These are phyloP conservation scores for Dione vanillae DNA, from an alignment of 2,888 invertebrate species.

Conservation along the genomic window DNA sequence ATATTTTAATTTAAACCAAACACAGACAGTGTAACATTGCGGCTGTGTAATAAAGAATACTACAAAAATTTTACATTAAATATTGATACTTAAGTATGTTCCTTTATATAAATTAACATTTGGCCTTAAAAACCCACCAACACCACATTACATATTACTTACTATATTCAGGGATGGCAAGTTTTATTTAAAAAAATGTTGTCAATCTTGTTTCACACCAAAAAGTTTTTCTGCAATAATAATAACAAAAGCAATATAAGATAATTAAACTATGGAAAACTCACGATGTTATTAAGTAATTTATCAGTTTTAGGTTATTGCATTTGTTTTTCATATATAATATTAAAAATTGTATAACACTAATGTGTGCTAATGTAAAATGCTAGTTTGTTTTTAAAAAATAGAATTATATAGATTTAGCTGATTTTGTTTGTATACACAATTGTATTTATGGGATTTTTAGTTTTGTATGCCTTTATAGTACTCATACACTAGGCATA, in stretches of 20 bases:
- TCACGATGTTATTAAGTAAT: not conserved
- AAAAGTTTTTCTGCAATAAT: conserved; percentile 15
- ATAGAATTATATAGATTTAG: not conserved
- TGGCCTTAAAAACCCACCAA: conserved; percentile 17
- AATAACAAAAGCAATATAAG: conserved; percentile 1
- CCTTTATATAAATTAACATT: conserved; percentile 7
- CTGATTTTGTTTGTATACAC: conserved; percentile 1
- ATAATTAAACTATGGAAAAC: conserved; percentile 10
- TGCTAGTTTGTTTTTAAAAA: not conserved
- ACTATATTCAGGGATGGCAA: conserved; percentile 13
- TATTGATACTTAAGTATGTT: conserved; percentile 6
- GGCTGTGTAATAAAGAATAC: conserved; percentile 8
- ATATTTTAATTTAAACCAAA: not conserved
- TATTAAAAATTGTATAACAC: not conserved
- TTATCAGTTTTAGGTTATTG: conserved; percentile 2
- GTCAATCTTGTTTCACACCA: conserved; percentile 13
- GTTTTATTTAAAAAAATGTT: not conserved
- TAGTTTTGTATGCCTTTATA: not conserved
- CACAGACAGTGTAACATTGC: not conserved
- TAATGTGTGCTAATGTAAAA: not conserved
- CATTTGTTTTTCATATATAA: conserved; percentile 20
- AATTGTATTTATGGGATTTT: not conserved
- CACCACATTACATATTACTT: not conserved
- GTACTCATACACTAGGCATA: not conserved
- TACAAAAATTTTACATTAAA: not conserved